Percentiles rank a stretch among this genome's conserved stretches.
phyloP scores from a whole-genome alignment of 2,888 invertebrate species.

The Parapristionchus giblindavisi region DNA sequence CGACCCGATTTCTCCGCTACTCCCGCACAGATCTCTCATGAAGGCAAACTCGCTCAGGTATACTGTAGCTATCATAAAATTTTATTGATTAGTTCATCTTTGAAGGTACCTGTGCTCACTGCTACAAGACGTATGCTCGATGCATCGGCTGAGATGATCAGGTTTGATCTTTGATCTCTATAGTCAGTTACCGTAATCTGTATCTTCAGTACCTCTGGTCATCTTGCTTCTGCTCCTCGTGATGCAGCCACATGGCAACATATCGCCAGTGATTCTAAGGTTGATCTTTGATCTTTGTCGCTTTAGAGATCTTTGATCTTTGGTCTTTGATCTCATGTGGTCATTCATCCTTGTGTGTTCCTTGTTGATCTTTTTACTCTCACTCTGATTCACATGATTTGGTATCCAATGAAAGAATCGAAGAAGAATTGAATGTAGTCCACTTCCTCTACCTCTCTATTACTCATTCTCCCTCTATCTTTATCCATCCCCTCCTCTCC shows the following conservation, averaged over 20 bases:
- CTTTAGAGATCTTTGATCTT: conserved; percentile 70
- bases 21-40: conserved; percentile 85
- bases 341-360: no score
- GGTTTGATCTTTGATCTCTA: conserved; percentile 72
- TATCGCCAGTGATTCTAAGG: conserved; percentile 90
- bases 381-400: background rate
- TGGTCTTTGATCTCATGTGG: background rate
- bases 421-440: no score
- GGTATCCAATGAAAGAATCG: background rate
- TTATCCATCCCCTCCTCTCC: background rate
- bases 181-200: background rate
- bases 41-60: conserved; percentile 77
- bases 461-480: background rate
- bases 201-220: conserved; percentile 79
- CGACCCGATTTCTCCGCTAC: conserved; percentile 91
- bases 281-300: conserved; percentile 64
- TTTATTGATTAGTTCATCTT: background rate
- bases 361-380: no score
- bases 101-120: conserved; percentile 85
- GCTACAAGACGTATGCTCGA: conserved; percentile 77
- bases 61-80: background rate
- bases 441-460: no score
- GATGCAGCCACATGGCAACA: conserved; percentile 94
- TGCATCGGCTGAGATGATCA: conserved; percentile 87
- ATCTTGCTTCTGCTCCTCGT: conserved; percentile 81